A percentile compares a stretch with the other conserved stretches of the same genome.
These are phyloP conservation scores for Netelia fuscicornis DNA, from an alignment of 2,888 invertebrate species.

Conservation along the genomic window DNA sequence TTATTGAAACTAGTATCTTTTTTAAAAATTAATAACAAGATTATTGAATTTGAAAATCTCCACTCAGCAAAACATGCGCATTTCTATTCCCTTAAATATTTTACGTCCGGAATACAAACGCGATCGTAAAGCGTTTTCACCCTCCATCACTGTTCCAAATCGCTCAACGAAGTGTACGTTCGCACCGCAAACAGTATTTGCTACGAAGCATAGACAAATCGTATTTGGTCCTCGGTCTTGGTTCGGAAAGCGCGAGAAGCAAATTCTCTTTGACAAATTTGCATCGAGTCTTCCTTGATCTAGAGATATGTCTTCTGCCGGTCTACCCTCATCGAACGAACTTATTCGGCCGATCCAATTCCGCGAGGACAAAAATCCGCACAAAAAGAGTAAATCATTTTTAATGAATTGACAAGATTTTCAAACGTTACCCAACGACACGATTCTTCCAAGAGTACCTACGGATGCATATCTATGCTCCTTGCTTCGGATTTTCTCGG, in stretches of 20 bases:
- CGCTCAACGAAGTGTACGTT: background rate
- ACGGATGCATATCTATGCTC: background rate
- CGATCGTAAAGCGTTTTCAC: background rate
- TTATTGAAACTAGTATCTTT: background rate
- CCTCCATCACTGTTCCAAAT: too few relatives aligned
- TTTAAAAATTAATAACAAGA: background rate
- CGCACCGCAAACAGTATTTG: background rate
- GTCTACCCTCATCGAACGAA: background rate
- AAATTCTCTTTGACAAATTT: conserved; percentile 22
- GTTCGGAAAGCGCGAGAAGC: background rate
- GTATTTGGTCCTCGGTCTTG: background rate
- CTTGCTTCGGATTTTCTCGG: background rate
- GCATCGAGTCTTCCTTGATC: background rate
- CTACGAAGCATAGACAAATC: background rate
- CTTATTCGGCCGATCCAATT: background rate
- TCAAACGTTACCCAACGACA: background rate
- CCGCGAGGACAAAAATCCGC: background rate
- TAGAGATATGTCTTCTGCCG: background rate
- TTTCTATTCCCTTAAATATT: background rate
- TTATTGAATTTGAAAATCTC: background rate
- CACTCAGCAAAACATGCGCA: too few relatives aligned
- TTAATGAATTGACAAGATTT: background rate
- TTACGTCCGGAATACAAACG: background rate
- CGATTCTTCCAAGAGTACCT: background rate
- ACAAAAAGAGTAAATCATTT: background rate